These are phyloP conservation scores for Hecatera dysodea DNA, from an alignment of 2,888 invertebrate species.

Conservation along the genomic window DNA sequence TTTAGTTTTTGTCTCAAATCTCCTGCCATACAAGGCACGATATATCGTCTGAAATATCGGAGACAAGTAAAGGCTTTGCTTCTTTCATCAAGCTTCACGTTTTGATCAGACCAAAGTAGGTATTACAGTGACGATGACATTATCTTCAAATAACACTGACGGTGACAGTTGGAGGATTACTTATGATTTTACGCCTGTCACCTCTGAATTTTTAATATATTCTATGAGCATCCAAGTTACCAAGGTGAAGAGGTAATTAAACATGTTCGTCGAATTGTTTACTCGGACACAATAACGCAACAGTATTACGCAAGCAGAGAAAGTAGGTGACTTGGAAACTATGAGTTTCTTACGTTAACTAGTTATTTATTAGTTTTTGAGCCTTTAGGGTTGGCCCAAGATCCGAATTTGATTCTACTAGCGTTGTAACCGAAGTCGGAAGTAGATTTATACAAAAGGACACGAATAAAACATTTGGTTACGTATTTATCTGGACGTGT, in stretches of 20 bases:
- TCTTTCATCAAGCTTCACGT: constrained; percentile 24
- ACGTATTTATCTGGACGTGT: constrained; percentile 6
- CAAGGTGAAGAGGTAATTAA: constrained; percentile 50
- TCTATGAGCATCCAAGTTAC: constrained; percentile 6
- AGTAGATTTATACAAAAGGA: background rate
- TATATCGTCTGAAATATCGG: constrained; percentile 18
- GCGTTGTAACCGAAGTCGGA: constrained; percentile 9
- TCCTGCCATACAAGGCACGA: constrained; percentile 4
- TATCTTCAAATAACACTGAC: constrained; percentile 22
- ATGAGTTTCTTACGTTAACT: constrained; percentile 48
- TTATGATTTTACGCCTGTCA: constrained; percentile 16
- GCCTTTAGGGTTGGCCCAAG: constrained; percentile 28
- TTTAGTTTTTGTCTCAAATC: constrained; percentile 9
- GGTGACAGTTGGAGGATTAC: constrained; percentile 30
- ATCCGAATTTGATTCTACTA: background rate
- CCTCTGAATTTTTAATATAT: constrained; percentile 10
- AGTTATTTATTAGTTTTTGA: constrained; percentile 54
- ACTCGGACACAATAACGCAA: constrained; percentile 55
- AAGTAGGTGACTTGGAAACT: constrained; percentile 54
- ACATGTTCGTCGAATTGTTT: constrained; percentile 62
- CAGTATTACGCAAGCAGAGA: constrained; percentile 51
- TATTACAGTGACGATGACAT: constrained; percentile 20
- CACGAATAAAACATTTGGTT: background rate
- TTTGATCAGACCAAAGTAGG: constrained; percentile 17
- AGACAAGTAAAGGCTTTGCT: constrained; percentile 28